Evolutionary conservation across 2,797 vertebrate species (phyloP), one percentile per base, ranked within the genome.

Genomic region (Acomys russatus): DNA sequence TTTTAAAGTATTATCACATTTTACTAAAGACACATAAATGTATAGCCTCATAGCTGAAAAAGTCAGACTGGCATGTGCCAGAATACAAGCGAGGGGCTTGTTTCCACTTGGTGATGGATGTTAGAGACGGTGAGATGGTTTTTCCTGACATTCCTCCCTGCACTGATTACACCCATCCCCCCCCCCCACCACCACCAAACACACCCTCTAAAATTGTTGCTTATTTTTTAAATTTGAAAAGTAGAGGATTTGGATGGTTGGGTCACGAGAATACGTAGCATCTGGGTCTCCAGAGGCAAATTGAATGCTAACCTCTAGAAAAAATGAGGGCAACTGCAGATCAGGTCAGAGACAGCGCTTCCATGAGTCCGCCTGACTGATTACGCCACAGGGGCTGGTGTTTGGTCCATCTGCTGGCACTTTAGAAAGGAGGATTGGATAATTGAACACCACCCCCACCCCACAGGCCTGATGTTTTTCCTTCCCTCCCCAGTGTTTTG

Each of bases 201-300:
- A 38, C 10, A 51, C 73, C 73, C 38, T 76, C 73, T 76, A 85
- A 74, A 85, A 89, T 23, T 78, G 10, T 78, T 63, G n/a, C 33
- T 94, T 79, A 28, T 84, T 88, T 44, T 94, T 91, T 73, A 18
- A 92, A 91, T 92, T 95, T 97, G 35, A 14, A 87, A 94, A 12
- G 10, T 49, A 14, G 89, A 38, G 25, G 49, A 33, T 66, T 92
- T 86, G n/a, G 38, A 79, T 76, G 35, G 9, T 83, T 94, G 63
- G 51, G 86, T 84, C 82, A 12, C 95, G 66, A 93, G 82, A 88
- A 49, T 84, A 66, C 30, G 14, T 71, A 54, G 33, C 78, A 8
- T 70, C 44, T 79, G 30, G 23, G 5, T 96, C n/a, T 79, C 64
- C 90, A 51, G 54, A 78, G 71, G 35, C 88, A 92, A 76, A 64